Evolutionary conservation across 2,888 invertebrate genomes (phyloP).

Genomic region (Terebella lapidaria): DNA sequence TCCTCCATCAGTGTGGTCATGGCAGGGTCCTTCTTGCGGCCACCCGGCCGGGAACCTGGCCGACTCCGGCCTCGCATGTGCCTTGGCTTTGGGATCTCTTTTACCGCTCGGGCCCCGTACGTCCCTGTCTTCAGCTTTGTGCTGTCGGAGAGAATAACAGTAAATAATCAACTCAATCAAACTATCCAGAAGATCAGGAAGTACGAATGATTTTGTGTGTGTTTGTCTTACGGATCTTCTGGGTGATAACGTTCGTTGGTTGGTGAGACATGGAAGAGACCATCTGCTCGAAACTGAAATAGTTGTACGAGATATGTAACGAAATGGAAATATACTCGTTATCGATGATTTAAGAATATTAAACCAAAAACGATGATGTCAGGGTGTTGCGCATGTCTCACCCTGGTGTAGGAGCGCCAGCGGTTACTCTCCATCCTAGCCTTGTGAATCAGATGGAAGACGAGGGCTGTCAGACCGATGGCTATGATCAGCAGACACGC

Average conservation of each 20-base stretch:
- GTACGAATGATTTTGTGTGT: not conserved
- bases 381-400: too few species aligned
- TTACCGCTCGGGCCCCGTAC: constrained; percentile 20
- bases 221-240: not conserved
- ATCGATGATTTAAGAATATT: too few species aligned
- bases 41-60: not conserved
- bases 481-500: constrained; percentile 14
- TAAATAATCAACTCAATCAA: too few species aligned
- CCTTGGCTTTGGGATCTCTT: constrained; percentile 18
- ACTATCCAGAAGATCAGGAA: not conserved
- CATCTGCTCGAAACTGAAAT: too few species aligned
- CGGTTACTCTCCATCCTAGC: constrained; percentile 22
- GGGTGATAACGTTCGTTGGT: not conserved
- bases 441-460: constrained; percentile 15
- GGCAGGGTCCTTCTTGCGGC: not conserved
- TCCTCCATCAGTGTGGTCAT: not conserved
- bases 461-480: constrained; percentile 11
- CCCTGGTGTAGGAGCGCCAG: constrained; percentile 20
- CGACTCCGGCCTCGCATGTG: constrained; percentile 1
- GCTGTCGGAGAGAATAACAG: not conserved
- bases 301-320: too few species aligned
- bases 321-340: too few species aligned
- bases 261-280: too few species aligned
- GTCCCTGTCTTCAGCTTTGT: constrained; percentile 18
- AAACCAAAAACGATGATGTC: too few species aligned